A percentile compares a stretch with the other conserved stretches of the same genome.
Evolutionary conservation across 2,113 vertebrate genomes (phyloP).

Genomic region (Pyrgilauda ruficollis): DNA sequence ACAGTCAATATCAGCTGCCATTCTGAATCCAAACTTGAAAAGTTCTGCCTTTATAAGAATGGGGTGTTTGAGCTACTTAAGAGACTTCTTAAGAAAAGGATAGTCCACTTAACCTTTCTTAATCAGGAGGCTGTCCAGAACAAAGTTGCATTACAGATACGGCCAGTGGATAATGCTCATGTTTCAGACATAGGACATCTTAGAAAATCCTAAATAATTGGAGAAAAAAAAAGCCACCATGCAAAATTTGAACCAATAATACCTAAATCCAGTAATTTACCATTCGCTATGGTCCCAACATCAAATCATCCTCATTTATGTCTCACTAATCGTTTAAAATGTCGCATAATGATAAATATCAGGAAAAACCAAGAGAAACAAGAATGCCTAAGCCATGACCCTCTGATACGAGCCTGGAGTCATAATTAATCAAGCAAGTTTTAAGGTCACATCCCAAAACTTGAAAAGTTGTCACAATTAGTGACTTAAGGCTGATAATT

Average conservation of each 20-base stretch:
- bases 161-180: not conserved
- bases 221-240: not conserved
- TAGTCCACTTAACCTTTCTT: not conserved
- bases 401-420: not conserved
- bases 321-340: not conserved
- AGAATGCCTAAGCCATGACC: not conserved
- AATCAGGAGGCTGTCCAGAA: not conserved
- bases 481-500: not conserved
- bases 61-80: not conserved
- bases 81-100: not conserved
- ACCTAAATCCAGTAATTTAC: not conserved
- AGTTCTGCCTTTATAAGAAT: not conserved
- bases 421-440: not conserved
- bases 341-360: not conserved
- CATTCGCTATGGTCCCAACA: not conserved
- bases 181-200: not conserved
- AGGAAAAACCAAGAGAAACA: not conserved
- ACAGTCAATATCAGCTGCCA: not conserved
- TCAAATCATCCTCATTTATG: not conserved
- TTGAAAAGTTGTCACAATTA: not conserved
- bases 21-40: not conserved
- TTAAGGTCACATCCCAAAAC: not conserved
- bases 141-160: not conserved
- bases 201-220: not conserved
- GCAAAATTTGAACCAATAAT: not conserved